Evolutionary conservation across 2,113 vertebrate genomes (phyloP).

Genomic region (Megalops atlanticus): DNA sequence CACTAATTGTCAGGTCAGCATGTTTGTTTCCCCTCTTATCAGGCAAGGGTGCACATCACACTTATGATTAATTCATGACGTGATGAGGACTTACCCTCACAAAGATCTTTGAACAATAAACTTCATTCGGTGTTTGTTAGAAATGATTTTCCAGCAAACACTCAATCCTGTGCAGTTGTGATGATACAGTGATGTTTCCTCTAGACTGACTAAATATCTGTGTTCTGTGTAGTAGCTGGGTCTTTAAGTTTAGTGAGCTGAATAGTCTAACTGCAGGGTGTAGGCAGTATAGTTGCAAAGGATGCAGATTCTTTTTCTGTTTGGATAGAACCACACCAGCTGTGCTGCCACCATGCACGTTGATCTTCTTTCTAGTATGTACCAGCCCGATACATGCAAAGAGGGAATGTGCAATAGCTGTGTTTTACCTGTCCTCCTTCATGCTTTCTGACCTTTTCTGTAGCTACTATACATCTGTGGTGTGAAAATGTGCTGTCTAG

Average conservation of each 20-base stretch:
- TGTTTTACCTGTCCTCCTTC: background rate
- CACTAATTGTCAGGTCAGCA: constrained; percentile 15
- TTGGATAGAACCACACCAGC: background rate
- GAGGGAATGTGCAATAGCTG: background rate
- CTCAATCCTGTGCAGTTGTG: no score
- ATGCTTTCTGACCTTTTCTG: background rate
- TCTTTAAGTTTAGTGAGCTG: background rate
- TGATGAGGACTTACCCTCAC: no score
- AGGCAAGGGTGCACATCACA: background rate
- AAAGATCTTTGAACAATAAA: no score
- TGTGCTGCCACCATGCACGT: background rate
- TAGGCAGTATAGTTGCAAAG: background rate
- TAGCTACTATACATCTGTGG: background rate
- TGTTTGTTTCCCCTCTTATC: background rate
- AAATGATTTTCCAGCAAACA: no score
- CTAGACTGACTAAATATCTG: no score
- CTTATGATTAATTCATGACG: no score
- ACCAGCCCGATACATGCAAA: background rate
- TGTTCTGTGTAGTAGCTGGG: background rate
- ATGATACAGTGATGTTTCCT: no score
- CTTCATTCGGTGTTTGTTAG: no score
- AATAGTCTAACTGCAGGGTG: background rate
- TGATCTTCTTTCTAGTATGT: background rate
- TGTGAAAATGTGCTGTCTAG: background rate
- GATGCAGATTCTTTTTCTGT: background rate